These are phyloP conservation scores for Syngnathus rostellatus DNA, from an alignment of 2,797 vertebrate genomes.

Conservation along the genomic window DNA sequence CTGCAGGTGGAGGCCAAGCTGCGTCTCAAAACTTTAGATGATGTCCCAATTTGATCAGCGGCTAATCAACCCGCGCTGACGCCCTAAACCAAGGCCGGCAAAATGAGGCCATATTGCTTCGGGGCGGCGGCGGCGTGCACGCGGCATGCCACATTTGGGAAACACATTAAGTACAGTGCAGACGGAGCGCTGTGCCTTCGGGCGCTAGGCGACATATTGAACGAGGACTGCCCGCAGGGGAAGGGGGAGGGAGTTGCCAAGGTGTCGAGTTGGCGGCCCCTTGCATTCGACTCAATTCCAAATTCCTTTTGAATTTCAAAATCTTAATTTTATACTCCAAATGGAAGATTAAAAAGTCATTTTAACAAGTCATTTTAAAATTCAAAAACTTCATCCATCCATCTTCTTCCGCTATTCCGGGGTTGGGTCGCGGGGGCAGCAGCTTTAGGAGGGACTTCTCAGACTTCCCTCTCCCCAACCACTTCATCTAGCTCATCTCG, in stretches of 20 bases:
- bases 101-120: slow-evolving; percentile 52
- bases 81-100: slow-evolving; percentile 7
- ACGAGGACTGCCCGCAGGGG: neutral
- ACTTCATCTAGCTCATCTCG: too few species aligned
- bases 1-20: slow-evolving; percentile 22
- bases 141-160: neutral
- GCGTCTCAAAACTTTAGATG: slow-evolving; percentile 32
- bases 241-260: neutral
- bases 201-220: neutral
- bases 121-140: neutral
- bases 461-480: too few species aligned
- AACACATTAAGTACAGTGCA: neutral
- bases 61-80: slow-evolving; percentile 53
- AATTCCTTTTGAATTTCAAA: neutral
- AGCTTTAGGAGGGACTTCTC: too few species aligned
- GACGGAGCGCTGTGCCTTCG: neutral
- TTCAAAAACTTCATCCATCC: too few species aligned
- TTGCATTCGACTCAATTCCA: neutral
- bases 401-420: too few species aligned
- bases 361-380: too few species aligned
- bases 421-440: too few species aligned
- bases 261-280: neutral
- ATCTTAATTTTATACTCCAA: too few species aligned
- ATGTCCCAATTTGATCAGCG: slow-evolving; percentile 55
- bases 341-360: too few species aligned